Conservation (phyloP, 1,140 invertebrate genomes). For the Mamestra configurata region DNA sequence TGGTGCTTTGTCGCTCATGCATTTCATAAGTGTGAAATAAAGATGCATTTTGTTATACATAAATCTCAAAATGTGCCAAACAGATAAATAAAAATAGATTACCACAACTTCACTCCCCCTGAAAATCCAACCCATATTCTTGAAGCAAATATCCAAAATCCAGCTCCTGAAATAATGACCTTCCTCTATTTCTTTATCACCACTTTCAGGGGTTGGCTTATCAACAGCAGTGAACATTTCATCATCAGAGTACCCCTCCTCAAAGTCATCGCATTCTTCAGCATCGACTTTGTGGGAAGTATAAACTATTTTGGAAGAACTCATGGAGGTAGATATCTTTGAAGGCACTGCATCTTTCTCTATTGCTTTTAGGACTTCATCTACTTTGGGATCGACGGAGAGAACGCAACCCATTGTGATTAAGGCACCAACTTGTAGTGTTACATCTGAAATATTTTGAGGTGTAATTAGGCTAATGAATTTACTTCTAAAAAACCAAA, state of each 20-base stretch:
- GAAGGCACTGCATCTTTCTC: conserved; percentile 66
- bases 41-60: too few species aligned
- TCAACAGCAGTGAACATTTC: conserved; percentile 72
- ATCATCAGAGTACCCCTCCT: conserved; percentile 84
- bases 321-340: conserved; percentile 53
- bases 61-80: too few species aligned
- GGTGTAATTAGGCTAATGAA: not conserved
- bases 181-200: conserved; percentile 66
- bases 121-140: conserved; percentile 86
- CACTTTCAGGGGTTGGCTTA: conserved; percentile 59
- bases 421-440: conserved; percentile 92
- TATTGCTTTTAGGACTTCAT: conserved; percentile 76
- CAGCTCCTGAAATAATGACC: conserved; percentile 79
- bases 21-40: too few species aligned
- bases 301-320: conserved; percentile 10
- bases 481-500: not conserved
- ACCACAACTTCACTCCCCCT: conserved; percentile 73
- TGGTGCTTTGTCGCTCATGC: too few species aligned
- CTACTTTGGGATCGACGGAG: conserved; percentile 89
- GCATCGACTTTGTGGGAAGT: conserved; percentile 61
- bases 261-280: conserved; percentile 81
- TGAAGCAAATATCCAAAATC: conserved; percentile 88
- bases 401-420: conserved; percentile 93
- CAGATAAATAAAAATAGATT: conserved; percentile 51
- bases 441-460: conserved; percentile 75